A percentile compares a stretch with the other conserved stretches of the same genome.
Evolutionary conservation across 2,113 vertebrate genomes (phyloP).

Genomic region (Neodon shergylaensis): DNA sequence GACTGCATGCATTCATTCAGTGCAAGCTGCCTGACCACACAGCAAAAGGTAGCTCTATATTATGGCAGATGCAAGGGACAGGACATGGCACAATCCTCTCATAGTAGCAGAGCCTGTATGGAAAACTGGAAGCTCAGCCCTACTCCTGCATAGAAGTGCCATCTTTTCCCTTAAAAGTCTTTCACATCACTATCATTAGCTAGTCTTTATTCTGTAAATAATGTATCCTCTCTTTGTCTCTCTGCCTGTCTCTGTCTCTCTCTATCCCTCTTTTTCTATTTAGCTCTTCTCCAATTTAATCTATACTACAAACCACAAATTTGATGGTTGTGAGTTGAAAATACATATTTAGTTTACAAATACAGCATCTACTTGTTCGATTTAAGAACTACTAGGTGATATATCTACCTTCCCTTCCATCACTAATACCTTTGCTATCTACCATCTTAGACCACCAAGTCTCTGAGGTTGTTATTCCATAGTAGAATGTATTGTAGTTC

Average conservation of each 20-base stretch:
- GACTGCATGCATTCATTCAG: background rate
- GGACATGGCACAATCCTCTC: background rate
- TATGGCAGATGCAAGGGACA: background rate
- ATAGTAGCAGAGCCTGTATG: accelerated
- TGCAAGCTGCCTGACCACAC: accelerated
- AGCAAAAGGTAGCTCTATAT: accelerated
- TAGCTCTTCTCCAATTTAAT: background rate
- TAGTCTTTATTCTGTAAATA: background rate
- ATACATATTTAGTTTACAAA: background rate
- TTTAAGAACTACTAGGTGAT: background rate
- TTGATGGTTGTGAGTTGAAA: background rate
- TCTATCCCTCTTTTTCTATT: background rate
- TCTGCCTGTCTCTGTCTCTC: background rate
- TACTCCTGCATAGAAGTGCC: accelerated
- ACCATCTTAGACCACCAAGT: background rate
- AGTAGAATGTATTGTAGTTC: background rate
- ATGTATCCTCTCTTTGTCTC: background rate
- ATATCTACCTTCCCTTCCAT: no score
- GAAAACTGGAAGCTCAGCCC: background rate
- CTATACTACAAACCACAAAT: background rate
- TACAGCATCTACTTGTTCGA: background rate
- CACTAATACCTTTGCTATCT: background rate
- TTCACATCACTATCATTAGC: background rate
- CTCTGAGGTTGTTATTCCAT: background rate
- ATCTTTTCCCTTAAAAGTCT: accelerated